phyloP scores from a whole-genome alignment of 2,888 invertebrate genomes.

The Napeogenes sylphis region DNA sequence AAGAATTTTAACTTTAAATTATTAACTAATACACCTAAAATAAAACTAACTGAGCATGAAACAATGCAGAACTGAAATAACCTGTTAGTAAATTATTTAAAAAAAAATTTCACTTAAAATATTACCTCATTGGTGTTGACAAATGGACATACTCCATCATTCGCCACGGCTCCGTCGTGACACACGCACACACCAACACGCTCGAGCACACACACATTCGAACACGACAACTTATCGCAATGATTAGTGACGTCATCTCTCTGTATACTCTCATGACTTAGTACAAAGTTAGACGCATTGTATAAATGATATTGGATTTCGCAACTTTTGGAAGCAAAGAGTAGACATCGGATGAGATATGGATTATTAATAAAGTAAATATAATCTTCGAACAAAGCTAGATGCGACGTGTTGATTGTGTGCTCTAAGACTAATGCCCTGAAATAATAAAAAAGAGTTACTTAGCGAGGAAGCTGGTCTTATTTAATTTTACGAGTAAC shows the following conservation, averaged over 20 bases:
- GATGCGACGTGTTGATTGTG: slow-evolving; percentile 76
- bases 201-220: slow-evolving; percentile 79
- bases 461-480: not conserved
- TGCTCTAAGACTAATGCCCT: slow-evolving; percentile 67
- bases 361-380: slow-evolving; percentile 83
- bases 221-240: slow-evolving; percentile 72
- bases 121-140: slow-evolving; percentile 41
- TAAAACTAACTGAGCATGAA: no score
- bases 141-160: slow-evolving; percentile 41
- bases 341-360: slow-evolving; percentile 80
- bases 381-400: slow-evolving; percentile 86
- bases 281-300: slow-evolving; percentile 49
- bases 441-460: slow-evolving; percentile 24
- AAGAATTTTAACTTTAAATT: no score
- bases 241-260: slow-evolving; percentile 53
- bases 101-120: not conserved
- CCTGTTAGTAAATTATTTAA: no score
- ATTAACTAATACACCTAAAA: no score
- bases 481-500: not conserved
- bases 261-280: slow-evolving; percentile 54
- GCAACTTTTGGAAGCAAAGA: slow-evolving; percentile 71
- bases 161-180: slow-evolving; percentile 57
- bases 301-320: slow-evolving; percentile 57
- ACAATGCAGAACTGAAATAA: no score
- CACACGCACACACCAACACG: slow-evolving; percentile 73